A percentile compares a stretch with the other conserved stretches of the same genome.
Evolutionary conservation across 2,113 vertebrate genomes (phyloP).

Genomic region (Ceyx melanurus): DNA sequence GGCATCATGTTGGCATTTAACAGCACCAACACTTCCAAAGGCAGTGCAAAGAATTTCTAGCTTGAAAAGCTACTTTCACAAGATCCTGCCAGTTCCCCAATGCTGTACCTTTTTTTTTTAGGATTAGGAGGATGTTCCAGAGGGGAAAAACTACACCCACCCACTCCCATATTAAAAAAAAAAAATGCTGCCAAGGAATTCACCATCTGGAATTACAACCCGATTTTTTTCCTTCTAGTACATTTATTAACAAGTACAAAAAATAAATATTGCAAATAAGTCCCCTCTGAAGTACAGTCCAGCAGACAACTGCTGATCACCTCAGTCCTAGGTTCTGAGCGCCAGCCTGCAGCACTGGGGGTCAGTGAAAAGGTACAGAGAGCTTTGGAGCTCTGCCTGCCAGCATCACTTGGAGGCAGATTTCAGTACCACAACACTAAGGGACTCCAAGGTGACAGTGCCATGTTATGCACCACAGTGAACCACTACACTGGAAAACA

Average conservation of each 20-base stretch:
- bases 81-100: neutral
- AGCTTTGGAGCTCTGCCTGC: neutral
- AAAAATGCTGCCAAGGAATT: neutral
- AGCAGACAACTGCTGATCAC: neutral
- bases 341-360: neutral
- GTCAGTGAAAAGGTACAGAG: neutral
- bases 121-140: neutral
- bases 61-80: neutral
- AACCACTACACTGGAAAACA: neutral
- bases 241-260: neutral
- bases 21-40: neutral
- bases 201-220: neutral
- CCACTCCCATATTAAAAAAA: no score
- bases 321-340: neutral
- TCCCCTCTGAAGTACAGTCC: neutral
- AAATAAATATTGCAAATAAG: neutral
- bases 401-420: neutral
- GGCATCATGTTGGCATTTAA: neutral
- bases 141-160: neutral
- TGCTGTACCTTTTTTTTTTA: conserved; percentile 8
- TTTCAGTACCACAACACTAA: neutral
- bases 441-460: neutral
- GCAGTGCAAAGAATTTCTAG: neutral
- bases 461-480: neutral
- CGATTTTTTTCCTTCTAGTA: neutral